Base-by-base conservation (phyloP, 1,140 invertebrate genomes). In the Atta colombica region DNA sequence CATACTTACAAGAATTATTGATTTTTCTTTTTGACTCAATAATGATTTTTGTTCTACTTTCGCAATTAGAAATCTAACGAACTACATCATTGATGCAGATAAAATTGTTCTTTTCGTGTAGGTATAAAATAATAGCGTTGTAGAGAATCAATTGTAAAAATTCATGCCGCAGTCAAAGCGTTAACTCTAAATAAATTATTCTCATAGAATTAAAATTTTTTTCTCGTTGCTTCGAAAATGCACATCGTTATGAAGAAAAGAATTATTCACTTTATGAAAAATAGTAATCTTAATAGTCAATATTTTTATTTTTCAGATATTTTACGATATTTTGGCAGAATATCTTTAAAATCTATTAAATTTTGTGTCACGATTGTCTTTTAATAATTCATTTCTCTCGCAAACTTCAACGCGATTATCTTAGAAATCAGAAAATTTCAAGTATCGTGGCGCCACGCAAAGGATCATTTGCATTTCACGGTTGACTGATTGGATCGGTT, bases 401-500 rank as follows among this genome's bases (percentile, higher is more conserved):
- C 18, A 4, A 18, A 8, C 10, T 8, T 28, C 25, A 6, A 8
- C n/a, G 35, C 16, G 63, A 35, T 7, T 8, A 35, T 35, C 35
- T 49, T 21, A 18, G 25, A 25, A 25, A 25, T 25, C 18, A n/a
- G 53, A 28, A 51, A 72, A 51, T 53, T 72, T 53, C 25, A 75
- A 8, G 18, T 35, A 21, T 75, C 51, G n/a, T 6, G 53, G 53
- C 72, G 28, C 71, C 71, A 74, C 71, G 53, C 53, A 53, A 75
- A 39, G 72, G 28, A 39, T 53, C 31, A 53, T 21, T 75, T n/a
- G 28, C 53, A 21, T 63, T 65, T 77, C 75, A 77, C 39, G 75
- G 60, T 77, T 77, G 75, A n/a, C 35, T 21, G 74, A 60, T 77
- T 55, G 21, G 45, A 65, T 63, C 66, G 8, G 72, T 35, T 75